phyloP scores from a whole-genome alignment of 2,113 vertebrate genomes.

The Nanger granti region DNA sequence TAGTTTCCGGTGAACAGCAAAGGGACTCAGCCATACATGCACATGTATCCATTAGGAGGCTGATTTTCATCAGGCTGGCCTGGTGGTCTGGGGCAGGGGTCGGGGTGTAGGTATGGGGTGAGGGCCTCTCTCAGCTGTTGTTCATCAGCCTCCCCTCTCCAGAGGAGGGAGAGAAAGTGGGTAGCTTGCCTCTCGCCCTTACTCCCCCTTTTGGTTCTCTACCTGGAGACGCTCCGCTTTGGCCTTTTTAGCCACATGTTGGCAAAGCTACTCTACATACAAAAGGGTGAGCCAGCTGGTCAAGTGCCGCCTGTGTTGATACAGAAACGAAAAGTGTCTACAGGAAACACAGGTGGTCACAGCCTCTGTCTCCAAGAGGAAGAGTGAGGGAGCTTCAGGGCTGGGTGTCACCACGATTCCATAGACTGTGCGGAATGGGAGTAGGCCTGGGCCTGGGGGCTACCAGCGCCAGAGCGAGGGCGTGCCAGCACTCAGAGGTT shows the following conservation, averaged over 20 bases:
- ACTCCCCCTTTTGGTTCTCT: background rate
- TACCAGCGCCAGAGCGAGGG: background rate
- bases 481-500: fast-evolving
- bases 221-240: fast-evolving
- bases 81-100: no score
- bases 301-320: background rate
- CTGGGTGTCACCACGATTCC: background rate
- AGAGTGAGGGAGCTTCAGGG: background rate
- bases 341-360: background rate
- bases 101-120: background rate
- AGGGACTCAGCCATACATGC: background rate
- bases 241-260: background rate
- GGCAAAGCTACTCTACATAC: background rate
- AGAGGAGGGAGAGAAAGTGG: background rate
- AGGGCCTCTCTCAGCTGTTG: background rate
- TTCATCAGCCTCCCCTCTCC: background rate
- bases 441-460: no score
- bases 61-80: background rate
- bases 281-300: background rate
- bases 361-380: background rate
- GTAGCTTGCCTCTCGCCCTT: background rate
- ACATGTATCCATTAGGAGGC: background rate
- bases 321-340: background rate
- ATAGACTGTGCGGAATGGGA: background rate
- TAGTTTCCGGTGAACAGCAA: background rate